Conservation (phyloP, 2,888 invertebrate genomes). For the Glyphotaelius pellucidus region DNA sequence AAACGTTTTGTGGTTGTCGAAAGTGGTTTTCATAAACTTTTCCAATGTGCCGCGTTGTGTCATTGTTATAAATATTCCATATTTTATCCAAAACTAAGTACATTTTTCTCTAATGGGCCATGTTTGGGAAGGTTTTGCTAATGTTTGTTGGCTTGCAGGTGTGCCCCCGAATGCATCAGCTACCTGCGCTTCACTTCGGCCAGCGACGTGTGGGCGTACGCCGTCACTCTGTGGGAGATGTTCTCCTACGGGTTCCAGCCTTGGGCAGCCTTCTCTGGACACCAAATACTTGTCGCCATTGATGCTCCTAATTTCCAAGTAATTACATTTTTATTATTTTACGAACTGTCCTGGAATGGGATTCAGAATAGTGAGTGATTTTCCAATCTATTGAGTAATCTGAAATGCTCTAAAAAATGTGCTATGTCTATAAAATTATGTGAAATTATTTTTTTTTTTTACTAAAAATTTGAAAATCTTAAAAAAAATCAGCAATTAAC, state of each 20-base stretch:
- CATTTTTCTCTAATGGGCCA: background rate
- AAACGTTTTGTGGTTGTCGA: background rate
- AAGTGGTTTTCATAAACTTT: background rate
- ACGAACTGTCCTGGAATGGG: background rate
- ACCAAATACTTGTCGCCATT: conserved; percentile 96
- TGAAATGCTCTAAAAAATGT: too few relatives aligned
- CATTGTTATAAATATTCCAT: background rate
- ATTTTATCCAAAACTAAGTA: background rate
- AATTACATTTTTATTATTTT: conserved; percentile 30
- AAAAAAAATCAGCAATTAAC: background rate
- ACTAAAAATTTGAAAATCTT: too few relatives aligned
- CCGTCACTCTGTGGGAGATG: conserved; percentile 99
- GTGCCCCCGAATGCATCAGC: conserved; percentile 98
- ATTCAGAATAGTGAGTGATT: too few relatives aligned
- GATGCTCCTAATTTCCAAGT: conserved; percentile 93
- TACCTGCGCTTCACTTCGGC: conserved; percentile 97
- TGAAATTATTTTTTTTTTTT: too few relatives aligned
- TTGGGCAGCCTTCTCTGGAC: conserved; percentile 96
- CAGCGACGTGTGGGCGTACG: conserved; percentile 99
- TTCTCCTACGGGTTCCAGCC: conserved; percentile 99
- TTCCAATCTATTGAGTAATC: too few relatives aligned
- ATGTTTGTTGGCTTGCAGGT: conserved; percentile 77
- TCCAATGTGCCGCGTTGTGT: background rate
- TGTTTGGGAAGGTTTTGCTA: background rate
- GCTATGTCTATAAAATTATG: too few relatives aligned